phyloP scores from a whole-genome alignment of 2,113 vertebrate species.

The Tachysurus fulvidraco region DNA sequence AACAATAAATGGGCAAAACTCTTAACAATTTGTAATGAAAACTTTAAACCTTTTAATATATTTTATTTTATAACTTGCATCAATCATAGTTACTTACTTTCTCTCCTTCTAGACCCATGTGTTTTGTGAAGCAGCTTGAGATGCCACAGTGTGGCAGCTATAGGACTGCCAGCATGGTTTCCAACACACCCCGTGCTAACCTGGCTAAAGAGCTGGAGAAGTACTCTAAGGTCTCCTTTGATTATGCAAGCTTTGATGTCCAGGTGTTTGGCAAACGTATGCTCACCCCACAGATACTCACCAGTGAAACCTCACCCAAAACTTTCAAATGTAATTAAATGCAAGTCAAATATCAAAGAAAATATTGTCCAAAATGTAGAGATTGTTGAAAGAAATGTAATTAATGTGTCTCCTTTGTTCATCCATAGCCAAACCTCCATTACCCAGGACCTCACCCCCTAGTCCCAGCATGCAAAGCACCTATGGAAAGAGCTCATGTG shows the following conservation, averaged over 20 bases:
- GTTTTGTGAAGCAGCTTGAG: constrained; percentile 98
- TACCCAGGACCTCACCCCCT: constrained; percentile 84
- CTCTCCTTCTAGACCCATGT: constrained; percentile 85
- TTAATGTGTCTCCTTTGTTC: not conserved
- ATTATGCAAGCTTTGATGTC: constrained; percentile 99
- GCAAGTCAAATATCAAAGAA: not conserved
- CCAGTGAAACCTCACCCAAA: constrained; percentile 98
- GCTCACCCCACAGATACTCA: constrained; percentile 98
- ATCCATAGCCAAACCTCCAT: constrained; percentile 80
- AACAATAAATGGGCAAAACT: not conserved
- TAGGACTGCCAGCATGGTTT: constrained; percentile 81
- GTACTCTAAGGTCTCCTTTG: constrained; percentile 99
- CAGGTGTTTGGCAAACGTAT: constrained; percentile 98
- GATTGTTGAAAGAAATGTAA: not conserved
- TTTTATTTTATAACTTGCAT: constrained; percentile 20
- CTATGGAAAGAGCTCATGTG: constrained; percentile 81
- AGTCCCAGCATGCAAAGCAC: constrained; percentile 81
- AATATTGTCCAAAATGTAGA: not conserved
- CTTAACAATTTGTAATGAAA: not conserved
- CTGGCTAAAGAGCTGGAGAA: constrained; percentile 99
- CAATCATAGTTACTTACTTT: not conserved
- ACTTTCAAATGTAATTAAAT: constrained; percentile 95
- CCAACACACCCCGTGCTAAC: constrained; percentile 91
- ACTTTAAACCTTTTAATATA: not conserved
- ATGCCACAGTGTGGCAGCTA: constrained; percentile 91